Base-by-base conservation (phyloP, 2,797 vertebrate species). In the Clarias fuscus region DNA sequence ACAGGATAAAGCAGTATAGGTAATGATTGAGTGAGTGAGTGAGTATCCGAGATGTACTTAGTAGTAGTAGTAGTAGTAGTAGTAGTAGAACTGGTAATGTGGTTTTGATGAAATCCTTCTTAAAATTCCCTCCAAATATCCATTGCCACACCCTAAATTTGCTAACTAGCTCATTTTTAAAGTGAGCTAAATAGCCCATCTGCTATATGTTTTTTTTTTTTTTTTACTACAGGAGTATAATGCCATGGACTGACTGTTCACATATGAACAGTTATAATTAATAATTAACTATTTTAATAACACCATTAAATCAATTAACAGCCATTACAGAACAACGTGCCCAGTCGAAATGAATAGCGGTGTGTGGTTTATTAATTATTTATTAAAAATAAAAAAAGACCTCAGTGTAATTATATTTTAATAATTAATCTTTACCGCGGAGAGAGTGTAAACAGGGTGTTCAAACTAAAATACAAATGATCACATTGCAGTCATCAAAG, bases 331-430 rank as follows among this genome's bases (percentile, higher is more conserved):
- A 72, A 37, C 3, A 24, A 37, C 3, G 37, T 6, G 22, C 15
- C 15, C 4, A 15, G 71, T 73, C 5, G n/a, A 53, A 7, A n/a
- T 2, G 43, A 5, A 73, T 5, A 73, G 20, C 40, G 8, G 71
- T 17, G 71, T n/a, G 40, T 48, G 71, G 13, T 72, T 72, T 13
- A 53, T 53, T 53, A 53, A 53, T 53, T 53, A 13, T 53, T 13
- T 53, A 3, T 13, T 11, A 53, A 48, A 11, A 13, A 53, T 33
- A n/a, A n/a, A n/a, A n/a, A n/a, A n/a, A n/a, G 61, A 56, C 43
- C 73, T 64, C 73, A 1, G 73, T 7, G 15, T 75, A 84, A 84
- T 84, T 75, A 56, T 53, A 67, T 53, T 37, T 85, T 85, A 77
- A 85, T 77, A 33, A 67, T 77, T 78, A 62, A 83, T 83, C 20